Evolutionary conservation across 2,888 invertebrate species (phyloP).

Genomic region (Cephus pulcher): DNA sequence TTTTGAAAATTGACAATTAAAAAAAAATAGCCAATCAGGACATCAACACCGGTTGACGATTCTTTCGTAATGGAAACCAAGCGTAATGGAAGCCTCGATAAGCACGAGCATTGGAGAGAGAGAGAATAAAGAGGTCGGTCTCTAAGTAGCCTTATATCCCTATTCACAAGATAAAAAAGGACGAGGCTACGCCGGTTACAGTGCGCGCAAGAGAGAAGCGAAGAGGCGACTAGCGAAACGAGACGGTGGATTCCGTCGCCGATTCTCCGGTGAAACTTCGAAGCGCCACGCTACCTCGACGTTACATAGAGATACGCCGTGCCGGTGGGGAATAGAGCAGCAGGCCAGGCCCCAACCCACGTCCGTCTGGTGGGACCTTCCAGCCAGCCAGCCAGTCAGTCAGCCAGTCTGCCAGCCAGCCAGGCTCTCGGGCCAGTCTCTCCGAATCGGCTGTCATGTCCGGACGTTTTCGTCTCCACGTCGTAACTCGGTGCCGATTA

Average conservation of each 20-base stretch:
- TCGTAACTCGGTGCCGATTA: not conserved
- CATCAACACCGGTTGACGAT: not conserved
- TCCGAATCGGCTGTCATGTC: constrained; percentile 22
- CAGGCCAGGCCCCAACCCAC: not conserved
- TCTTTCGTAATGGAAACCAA: not conserved
- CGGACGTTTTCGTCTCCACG: constrained; percentile 6
- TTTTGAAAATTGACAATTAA: not conserved
- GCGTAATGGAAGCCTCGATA: not conserved
- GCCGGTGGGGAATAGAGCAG: not conserved
- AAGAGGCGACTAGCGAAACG: not conserved
- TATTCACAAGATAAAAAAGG: not conserved
- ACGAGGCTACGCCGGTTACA: not conserved
- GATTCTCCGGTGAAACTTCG: not conserved
- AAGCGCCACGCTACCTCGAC: not conserved
- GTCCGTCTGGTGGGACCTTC: not conserved
- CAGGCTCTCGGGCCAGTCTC: constrained; percentile 12
- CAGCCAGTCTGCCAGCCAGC: not conserved
- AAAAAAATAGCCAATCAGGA: not conserved
- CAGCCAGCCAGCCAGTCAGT: not conserved
- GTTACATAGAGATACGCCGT: not conserved
- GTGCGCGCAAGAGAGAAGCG: not conserved
- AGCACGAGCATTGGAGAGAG: not conserved
- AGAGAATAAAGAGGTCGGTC: not conserved
- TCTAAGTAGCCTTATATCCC: not conserved
- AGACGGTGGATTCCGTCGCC: not conserved